These are phyloP conservation scores for Conops quadrifasciatus DNA, from an alignment of 2,888 invertebrate species.

Conservation along the genomic window DNA sequence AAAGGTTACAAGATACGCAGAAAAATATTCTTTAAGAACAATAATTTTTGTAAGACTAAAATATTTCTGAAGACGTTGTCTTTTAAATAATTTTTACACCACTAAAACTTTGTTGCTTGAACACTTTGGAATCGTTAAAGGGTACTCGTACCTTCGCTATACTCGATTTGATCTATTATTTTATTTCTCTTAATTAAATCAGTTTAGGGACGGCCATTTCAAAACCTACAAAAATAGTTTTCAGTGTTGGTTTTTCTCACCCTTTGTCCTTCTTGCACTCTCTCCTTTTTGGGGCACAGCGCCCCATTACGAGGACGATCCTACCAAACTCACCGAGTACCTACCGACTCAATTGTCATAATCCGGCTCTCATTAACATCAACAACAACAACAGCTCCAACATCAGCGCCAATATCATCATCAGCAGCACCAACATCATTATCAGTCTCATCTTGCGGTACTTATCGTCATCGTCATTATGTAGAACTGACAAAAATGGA, in stretches of 20 bases:
- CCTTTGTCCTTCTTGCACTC: background rate
- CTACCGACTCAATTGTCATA: constrained; percentile 25
- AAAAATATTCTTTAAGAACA: too few relatives aligned
- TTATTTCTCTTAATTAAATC: too few relatives aligned
- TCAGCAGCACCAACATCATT: constrained; percentile 5
- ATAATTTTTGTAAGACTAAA: too few relatives aligned
- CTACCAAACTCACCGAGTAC: background rate
- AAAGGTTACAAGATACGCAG: too few relatives aligned
- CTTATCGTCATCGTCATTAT: background rate
- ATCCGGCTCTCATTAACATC: constrained; percentile 35
- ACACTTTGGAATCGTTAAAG: too few relatives aligned
- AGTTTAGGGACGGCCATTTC: background rate
- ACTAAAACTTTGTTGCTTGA: too few relatives aligned
- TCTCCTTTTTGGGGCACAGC: background rate
- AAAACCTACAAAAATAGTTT: too few relatives aligned
- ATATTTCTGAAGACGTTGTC: too few relatives aligned
- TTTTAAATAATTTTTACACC: too few relatives aligned
- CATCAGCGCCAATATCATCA: background rate
- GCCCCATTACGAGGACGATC: background rate
- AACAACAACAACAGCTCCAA: constrained; percentile 18
- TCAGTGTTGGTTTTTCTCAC: background rate
- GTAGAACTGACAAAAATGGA: constrained; percentile 5
- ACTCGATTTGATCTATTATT: too few relatives aligned
- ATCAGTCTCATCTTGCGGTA: background rate
- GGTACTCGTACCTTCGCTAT: too few relatives aligned